Conservation (phyloP, 2,797 vertebrate genomes). For the Phalanger gymnotis region DNA sequence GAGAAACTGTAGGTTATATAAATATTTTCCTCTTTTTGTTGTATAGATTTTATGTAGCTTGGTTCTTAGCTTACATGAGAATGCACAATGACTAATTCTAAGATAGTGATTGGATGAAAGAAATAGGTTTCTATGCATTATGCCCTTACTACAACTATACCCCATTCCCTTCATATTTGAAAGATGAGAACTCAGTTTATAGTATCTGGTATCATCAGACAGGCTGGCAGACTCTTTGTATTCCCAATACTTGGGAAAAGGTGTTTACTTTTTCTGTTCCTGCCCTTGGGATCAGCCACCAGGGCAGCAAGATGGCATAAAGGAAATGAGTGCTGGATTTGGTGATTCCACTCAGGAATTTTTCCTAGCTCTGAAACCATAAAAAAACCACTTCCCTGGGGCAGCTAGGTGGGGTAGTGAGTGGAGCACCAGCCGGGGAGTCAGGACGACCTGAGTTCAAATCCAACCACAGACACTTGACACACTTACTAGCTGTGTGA, state of each 20-base stretch:
- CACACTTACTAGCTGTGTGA: too few relatives aligned
- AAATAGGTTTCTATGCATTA: neutral
- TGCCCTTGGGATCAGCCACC: rapidly evolving
- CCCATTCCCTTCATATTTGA: neutral
- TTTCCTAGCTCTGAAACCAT: neutral
- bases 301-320: rapidly evolving
- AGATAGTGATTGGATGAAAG: neutral
- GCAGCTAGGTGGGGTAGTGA: too few relatives aligned
- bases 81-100: neutral
- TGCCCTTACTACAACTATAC: neutral
- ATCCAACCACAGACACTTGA: too few relatives aligned
- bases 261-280: too few relatives aligned
- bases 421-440: too few relatives aligned
- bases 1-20: neutral
- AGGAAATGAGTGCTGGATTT: neutral
- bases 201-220: neutral
- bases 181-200: neutral
- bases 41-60: neutral
- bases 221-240: too few relatives aligned
- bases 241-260: neutral
- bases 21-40: neutral
- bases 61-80: neutral
- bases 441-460: too few relatives aligned
- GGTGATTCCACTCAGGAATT: neutral
- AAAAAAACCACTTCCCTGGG: neutral